phyloP scores from a whole-genome alignment of 2,113 vertebrate genomes.

The Charina bottae region DNA sequence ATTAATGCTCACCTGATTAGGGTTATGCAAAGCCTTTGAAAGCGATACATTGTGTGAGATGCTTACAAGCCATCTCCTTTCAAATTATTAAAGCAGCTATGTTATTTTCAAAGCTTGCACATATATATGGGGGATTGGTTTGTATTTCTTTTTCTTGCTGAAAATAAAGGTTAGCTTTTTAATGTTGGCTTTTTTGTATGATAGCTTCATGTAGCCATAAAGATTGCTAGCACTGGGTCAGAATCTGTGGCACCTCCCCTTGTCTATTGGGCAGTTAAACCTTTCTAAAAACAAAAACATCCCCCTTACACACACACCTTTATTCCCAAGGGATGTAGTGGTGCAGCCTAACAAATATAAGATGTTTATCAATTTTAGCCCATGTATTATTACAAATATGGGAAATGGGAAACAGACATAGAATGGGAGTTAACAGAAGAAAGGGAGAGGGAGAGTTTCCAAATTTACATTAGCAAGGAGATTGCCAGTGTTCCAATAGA shows the following conservation, averaged over 20 bases:
- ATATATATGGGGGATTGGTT: not conserved
- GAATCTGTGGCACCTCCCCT: not conserved
- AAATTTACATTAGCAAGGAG: not conserved
- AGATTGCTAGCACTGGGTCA: not conserved
- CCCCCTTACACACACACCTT: not conserved
- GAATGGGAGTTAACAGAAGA: slow-evolving; percentile 60
- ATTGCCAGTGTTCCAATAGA: not conserved
- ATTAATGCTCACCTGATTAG: not conserved
- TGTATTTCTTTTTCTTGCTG: not conserved
- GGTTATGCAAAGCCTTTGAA: not conserved
- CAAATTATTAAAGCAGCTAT: not conserved
- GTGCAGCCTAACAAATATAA: slow-evolving; percentile 59
- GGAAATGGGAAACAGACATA: slow-evolving; percentile 60
- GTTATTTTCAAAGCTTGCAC: not conserved
- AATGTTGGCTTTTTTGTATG: not conserved
- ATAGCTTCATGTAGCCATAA: not conserved
- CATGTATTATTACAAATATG: slow-evolving; percentile 67
- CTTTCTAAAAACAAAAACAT: slow-evolving; percentile 35
- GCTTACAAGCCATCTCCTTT: not conserved
- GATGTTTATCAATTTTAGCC: slow-evolving; percentile 55
- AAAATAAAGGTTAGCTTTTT: not conserved
- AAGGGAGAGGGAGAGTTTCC: slow-evolving; percentile 33
- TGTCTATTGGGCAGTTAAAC: not conserved
- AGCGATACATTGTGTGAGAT: not conserved
- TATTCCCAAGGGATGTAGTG: slow-evolving; percentile 56